Evolutionary conservation across 1,140 invertebrate species (phyloP).

Genomic region (Chironomus striatipennis): DNA sequence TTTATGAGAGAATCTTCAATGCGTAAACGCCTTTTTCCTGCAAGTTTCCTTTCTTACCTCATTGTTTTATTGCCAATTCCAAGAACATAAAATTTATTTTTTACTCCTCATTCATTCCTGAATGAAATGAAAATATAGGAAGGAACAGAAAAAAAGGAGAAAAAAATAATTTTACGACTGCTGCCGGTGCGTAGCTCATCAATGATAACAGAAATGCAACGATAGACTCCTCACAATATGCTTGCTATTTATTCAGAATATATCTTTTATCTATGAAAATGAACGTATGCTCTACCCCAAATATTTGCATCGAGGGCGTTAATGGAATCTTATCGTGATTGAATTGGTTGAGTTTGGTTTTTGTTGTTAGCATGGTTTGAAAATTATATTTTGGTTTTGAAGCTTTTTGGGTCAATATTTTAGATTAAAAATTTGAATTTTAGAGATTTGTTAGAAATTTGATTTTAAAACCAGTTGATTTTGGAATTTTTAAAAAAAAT

Average conservation of each 20-base stretch:
- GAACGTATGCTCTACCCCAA: not conserved
- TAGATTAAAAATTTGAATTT: too few relatives aligned
- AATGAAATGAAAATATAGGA: not conserved
- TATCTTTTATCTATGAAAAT: not conserved
- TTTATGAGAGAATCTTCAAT: slow-evolving; percentile 1
- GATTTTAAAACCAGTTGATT: too few relatives aligned
- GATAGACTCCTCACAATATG: not conserved
- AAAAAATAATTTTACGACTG: not conserved
- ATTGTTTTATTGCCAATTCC: too few relatives aligned
- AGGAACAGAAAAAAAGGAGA: not conserved
- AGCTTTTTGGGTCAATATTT: too few relatives aligned
- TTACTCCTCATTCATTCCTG: too few relatives aligned
- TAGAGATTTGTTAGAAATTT: too few relatives aligned
- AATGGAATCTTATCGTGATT: slow-evolving; percentile 8
- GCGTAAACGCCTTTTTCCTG: not conserved
- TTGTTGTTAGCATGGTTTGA: too few relatives aligned
- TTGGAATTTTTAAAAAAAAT: too few relatives aligned
- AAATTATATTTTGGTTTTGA: too few relatives aligned
- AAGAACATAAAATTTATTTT: too few relatives aligned
- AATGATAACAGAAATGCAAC: not conserved
- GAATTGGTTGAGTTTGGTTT: not conserved
- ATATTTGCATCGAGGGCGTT: slow-evolving; percentile 19
- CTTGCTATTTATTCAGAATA: too few relatives aligned
- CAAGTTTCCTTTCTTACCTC: not conserved
- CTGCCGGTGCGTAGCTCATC: slow-evolving; percentile 4